Base-by-base conservation (phyloP, 2,113 vertebrate species). In the Electrona antarctica region DNA sequence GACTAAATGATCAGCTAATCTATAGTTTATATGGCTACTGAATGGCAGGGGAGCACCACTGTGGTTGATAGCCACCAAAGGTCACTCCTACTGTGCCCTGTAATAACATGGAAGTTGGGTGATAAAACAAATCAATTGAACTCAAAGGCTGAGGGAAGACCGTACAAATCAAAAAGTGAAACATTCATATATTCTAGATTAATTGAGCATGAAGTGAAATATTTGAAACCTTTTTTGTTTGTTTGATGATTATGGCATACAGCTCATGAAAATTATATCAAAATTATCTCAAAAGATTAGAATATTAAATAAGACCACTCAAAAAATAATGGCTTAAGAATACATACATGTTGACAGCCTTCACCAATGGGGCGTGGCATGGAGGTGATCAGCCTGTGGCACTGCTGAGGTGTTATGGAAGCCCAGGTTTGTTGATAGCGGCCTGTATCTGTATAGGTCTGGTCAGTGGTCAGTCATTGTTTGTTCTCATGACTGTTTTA, bases 1-100 rank as follows among this genome's bases (percentile, higher is more conserved):
- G 76, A 82, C 82, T 78, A 77, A 88, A 82, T 77, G 72, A 86
- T 83, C 75, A 84, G 80, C 76, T 88, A 86, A 89, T 88, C 85
- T 85, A 82, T 85, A 82, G 76, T 89, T 91, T 85, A 84, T 83
- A 77, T 3, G 71, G 47, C 62, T 13, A 64, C 68, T 75, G 84
- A 89, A 85, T 84, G 70, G 83, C 66, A 79, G 67, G 80, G 33
- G 58, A 84, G 67, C 79, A 84, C 54, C 29, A 55, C 72, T 13
- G 29, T 73, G 68, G 73, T 73, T 76, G 65, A 76, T 75, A 33
- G 74, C 71, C 80, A 81, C 86, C 82, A 85, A 79, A 78, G 76
- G 79, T 79, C 73, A 67, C 58, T 50, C 52, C 78, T 68, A 64
- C 77, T 70, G 69, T 1, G 11, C 28, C 77, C 73, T 64, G 76